Base-by-base conservation (phyloP, 2,888 invertebrate genomes). In the Nephrotoma appendiculata region DNA sequence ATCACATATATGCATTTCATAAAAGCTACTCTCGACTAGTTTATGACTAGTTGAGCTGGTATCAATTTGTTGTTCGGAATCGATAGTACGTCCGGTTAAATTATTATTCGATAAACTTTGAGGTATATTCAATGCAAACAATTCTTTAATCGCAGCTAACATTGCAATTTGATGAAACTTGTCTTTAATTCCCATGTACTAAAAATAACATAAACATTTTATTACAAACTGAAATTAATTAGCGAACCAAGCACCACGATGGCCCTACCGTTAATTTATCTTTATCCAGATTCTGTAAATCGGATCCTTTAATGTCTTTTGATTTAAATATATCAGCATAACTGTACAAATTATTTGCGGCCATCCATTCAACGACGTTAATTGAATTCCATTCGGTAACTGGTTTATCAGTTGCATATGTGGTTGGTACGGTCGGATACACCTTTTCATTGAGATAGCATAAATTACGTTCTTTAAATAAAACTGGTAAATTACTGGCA, bases 341-440 rank as follows among this genome's bases (percentile, higher is more conserved):
- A 88, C 94, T 93, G 91, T 95, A 95, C 87, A 96, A 92, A 91
- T 95, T 95, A 87, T 95, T 91, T 86, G 94, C 94, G 87, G 95
- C 94, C 95, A 96, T 94, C 95, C 95, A 95, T 91, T 96, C 95
- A 87, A 95, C 93, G 83, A 96, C 95, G 90, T 95, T 94, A 86
- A 93, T 91, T 86, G 94, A 93, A 57, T 94, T 93, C 96, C 96
- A 96, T 90, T 95, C 94, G 88, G 92, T 92, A 88, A 95, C 92
- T 87, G 94, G 93, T 95, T 87, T 88, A 83, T 89, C 89, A 31
- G 86, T 85, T 44, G 87, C 83, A 52, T 87, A 87, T 15, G 87
- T 86, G 85, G 86, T 87, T 11, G 88, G 87, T 11, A 48, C 12
- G 19, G 57, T 85, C 9, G 87, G 86, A 31, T 86, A 87, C 3